Conservation (phyloP, 2,113 vertebrate species). For the Carassius auratus region DNA sequence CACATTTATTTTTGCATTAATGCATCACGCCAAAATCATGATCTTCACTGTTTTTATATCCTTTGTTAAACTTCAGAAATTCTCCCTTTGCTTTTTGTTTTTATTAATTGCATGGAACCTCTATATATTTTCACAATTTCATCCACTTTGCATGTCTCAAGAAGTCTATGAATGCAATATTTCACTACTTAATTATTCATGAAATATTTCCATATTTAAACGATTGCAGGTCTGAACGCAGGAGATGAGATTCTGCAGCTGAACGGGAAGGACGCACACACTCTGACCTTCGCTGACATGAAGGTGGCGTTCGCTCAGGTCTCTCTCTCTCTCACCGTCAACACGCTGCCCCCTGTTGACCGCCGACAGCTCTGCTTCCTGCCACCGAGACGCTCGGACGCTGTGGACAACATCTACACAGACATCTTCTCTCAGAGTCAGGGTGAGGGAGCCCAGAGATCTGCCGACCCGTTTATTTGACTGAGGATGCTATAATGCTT, state of each 20-base stretch:
- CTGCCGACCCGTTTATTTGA: not conserved
- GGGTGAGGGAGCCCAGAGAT: conserved; percentile 73
- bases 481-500: not conserved
- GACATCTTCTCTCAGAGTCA: conserved; percentile 82
- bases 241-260: conserved; percentile 92
- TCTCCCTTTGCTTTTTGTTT: not conserved
- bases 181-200: not conserved
- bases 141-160: not conserved
- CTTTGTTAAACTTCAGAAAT: not conserved
- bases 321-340: conserved; percentile 81
- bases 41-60: too few relatives aligned
- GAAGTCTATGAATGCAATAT: not conserved
- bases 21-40: too few relatives aligned
- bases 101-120: not conserved
- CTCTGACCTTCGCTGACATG: conserved; percentile 84
- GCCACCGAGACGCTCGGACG: conserved; percentile 84
- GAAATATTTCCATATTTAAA: not conserved
- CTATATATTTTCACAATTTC: too few relatives aligned
- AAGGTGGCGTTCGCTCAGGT: conserved; percentile 85
- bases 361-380: conserved; percentile 75
- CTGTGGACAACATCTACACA: conserved; percentile 72
- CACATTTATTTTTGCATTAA: not conserved
- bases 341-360: conserved; percentile 80
- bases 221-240: conserved; percentile 83
- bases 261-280: conserved; percentile 81